A percentile compares a stretch with the other conserved stretches of the same genome.
Evolutionary conservation across 1,140 invertebrate species (phyloP).

Genomic region (Bombus confusus): DNA sequence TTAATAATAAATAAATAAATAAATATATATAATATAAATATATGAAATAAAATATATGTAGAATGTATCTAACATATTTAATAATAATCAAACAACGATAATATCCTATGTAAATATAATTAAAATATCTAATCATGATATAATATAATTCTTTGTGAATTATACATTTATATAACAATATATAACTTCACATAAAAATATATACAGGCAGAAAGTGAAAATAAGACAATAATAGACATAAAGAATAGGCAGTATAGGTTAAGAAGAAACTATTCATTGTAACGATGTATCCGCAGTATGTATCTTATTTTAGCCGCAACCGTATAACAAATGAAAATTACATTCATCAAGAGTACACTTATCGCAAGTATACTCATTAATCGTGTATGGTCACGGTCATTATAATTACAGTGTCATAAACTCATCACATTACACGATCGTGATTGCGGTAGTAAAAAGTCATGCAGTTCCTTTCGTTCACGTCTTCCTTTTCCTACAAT

Average conservation of each 20-base stretch:
- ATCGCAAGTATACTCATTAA: background rate
- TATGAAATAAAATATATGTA: too few species aligned
- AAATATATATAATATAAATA: too few species aligned
- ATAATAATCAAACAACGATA: too few species aligned
- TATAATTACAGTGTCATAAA: conserved; percentile 20
- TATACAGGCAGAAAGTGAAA: background rate
- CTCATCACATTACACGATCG: background rate
- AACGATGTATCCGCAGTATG: background rate
- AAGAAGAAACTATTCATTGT: background rate
- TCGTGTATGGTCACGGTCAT: conserved; percentile 7
- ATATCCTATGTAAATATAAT: too few species aligned
- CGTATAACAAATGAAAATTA: conserved; percentile 2
- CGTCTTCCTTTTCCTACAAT: background rate
- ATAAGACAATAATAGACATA: too few species aligned
- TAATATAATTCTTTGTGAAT: too few species aligned
- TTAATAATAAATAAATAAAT: too few species aligned
- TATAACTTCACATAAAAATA: too few species aligned
- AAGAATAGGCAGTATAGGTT: too few species aligned
- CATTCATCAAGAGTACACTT: background rate
- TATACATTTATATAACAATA: too few species aligned
- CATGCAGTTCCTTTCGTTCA: background rate
- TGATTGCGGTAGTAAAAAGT: background rate
- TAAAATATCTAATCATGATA: too few species aligned
- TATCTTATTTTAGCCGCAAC: background rate
- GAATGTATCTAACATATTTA: too few species aligned